phyloP scores from a whole-genome alignment of 1,140 invertebrate species.

The Drosophila kohkoa region DNA sequence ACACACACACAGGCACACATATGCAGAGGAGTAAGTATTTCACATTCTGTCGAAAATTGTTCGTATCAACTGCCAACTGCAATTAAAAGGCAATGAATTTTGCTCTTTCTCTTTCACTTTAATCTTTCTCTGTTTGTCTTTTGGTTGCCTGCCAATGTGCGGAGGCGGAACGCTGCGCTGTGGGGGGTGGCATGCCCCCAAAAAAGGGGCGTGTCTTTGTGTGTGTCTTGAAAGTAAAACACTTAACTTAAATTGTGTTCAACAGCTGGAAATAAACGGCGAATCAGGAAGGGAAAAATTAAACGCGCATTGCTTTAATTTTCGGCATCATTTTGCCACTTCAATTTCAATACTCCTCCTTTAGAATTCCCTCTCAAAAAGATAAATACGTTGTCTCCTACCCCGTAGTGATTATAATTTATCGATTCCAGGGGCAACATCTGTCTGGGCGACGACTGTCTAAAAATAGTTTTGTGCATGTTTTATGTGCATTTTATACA shows the following conservation, averaged over 20 bases:
- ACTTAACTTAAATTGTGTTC: constrained; percentile 75
- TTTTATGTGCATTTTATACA: constrained; percentile 50
- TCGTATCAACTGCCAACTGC: constrained; percentile 74
- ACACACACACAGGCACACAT: constrained; percentile 2
- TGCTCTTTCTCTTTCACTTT: constrained; percentile 24
- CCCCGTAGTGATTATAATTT: constrained; percentile 45
- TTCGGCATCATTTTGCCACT: constrained; percentile 16
- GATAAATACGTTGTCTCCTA: constrained; percentile 5
- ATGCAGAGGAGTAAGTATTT: constrained; percentile 15
- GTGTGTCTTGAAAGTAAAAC: constrained; percentile 57
- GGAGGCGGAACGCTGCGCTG: constrained; percentile 28
- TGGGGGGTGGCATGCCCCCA: constrained; percentile 1
- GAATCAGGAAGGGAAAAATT: neutral
- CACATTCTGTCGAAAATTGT: constrained; percentile 59
- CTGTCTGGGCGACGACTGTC: constrained; percentile 21
- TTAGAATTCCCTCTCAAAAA: neutral
- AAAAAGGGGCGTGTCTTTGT: constrained; percentile 46
- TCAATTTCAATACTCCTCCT: neutral
- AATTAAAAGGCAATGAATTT: constrained; percentile 83
- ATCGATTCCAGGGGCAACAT: constrained; percentile 45
- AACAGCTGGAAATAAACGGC: constrained; percentile 72
- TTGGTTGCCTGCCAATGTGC: constrained; percentile 35
- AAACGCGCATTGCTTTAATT: constrained; percentile 42
- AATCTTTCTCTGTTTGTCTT: constrained; percentile 14
- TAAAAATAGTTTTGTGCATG: constrained; percentile 55